A percentile compares a stretch with the other conserved stretches of the same genome.
These are phyloP conservation scores for Malacoctenus gilli DNA, from an alignment of 2,797 vertebrate genomes.

Conservation along the genomic window DNA sequence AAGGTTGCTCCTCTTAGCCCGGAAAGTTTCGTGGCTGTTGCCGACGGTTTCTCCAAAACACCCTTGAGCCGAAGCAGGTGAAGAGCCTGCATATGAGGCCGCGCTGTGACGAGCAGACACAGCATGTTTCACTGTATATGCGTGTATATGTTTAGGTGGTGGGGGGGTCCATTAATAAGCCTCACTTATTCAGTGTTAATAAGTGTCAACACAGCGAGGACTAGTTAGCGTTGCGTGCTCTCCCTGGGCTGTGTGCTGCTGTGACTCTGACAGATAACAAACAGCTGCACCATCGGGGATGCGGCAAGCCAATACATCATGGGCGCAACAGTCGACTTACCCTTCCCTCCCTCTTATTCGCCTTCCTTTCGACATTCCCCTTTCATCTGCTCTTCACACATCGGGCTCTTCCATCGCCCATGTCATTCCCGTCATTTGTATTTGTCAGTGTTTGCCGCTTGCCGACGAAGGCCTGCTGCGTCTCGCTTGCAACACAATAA, in stretches of 20 bases:
- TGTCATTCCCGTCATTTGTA: slow-evolving; percentile 66
- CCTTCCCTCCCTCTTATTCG: slow-evolving; percentile 36
- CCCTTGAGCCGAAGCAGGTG: not conserved
- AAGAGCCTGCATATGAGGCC: not conserved
- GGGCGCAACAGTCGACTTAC: slow-evolving; percentile 58
- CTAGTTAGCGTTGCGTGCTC: slow-evolving; percentile 54
- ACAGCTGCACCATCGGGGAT: slow-evolving; percentile 65
- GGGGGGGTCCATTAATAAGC: slow-evolving; percentile 29
- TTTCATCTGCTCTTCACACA: slow-evolving; percentile 58
- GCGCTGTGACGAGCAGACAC: not conserved
- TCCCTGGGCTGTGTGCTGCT: slow-evolving; percentile 35
- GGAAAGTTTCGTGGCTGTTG: not conserved
- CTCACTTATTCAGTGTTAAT: slow-evolving; percentile 37
- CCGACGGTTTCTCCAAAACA: too few species aligned
- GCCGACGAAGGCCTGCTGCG: slow-evolving; percentile 45
- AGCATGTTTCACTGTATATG: slow-evolving; percentile 1
- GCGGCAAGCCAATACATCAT: slow-evolving; percentile 67
- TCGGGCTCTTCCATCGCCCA: slow-evolving; percentile 40
- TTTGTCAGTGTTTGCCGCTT: slow-evolving; percentile 51
- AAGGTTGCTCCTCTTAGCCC: too few species aligned
- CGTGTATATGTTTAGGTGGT: slow-evolving; percentile 10
- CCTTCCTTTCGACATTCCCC: slow-evolving; percentile 40
- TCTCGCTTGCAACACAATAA: slow-evolving; percentile 51
- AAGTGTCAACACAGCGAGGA: slow-evolving; percentile 41
- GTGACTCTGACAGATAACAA: slow-evolving; percentile 71